These are phyloP conservation scores for Pipistrellus pipistrellus DNA, from an alignment of 2,797 vertebrate species.

Conservation along the genomic window DNA sequence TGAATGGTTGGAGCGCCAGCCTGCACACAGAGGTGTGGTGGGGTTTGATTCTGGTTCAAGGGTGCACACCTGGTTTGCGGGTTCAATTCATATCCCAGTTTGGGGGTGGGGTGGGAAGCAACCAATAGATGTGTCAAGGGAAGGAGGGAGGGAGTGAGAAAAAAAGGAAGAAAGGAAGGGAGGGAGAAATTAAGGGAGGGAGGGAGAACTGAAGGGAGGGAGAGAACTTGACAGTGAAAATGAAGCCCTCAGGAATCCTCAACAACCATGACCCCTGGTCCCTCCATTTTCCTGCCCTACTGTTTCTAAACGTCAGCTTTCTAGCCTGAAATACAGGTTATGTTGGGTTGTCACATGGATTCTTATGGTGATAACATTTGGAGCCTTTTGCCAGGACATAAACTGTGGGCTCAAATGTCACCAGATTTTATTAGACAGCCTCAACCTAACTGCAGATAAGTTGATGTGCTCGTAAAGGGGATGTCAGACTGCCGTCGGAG, in stretches of 20 bases:
- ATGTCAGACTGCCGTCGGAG: constrained; percentile 82
- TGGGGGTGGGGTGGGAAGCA: too few species aligned
- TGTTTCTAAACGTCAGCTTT: constrained; percentile 77
- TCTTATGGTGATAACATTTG: constrained; percentile 82
- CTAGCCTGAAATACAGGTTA: constrained; percentile 80
- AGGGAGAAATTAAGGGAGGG: rapidly evolving
- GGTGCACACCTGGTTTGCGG: too few species aligned
- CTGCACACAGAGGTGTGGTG: too few species aligned
- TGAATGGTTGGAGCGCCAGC: too few species aligned
- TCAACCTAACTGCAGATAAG: constrained; percentile 89
- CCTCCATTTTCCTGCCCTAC: background rate
- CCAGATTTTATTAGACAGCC: constrained; percentile 88
- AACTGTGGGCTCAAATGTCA: constrained; percentile 89
- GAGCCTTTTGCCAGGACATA: constrained; percentile 86
- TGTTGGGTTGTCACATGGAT: constrained; percentile 75
- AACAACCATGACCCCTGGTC: rapidly evolving
- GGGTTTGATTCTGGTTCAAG: too few species aligned
- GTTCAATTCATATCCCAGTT: too few species aligned
- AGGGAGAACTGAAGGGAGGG: rapidly evolving
- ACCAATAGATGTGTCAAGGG: background rate
- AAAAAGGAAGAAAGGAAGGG: rapidly evolving
- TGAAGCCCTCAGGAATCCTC: background rate
- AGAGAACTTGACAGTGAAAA: background rate
- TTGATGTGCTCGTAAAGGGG: constrained; percentile 87
- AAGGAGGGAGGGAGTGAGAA: background rate